Evolutionary conservation across 1,140 invertebrate species (phyloP), one percentile per base, ranked within the genome.

Genomic region (Coelopa frigida): DNA sequence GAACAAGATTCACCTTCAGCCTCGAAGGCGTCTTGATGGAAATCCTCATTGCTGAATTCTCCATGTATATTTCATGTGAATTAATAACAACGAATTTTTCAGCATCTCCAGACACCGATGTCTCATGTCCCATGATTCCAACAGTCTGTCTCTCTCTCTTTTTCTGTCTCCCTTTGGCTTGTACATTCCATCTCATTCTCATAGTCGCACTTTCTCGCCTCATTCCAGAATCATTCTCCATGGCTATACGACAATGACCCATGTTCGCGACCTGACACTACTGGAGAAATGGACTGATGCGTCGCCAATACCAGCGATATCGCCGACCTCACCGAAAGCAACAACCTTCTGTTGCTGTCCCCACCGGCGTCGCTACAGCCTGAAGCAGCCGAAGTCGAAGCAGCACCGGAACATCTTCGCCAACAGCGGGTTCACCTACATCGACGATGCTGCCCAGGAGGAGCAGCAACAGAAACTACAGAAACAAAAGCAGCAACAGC

Each of bases 261-360:
- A 61, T 61, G 62, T 55, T 61, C 62, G 60, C 49, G 63, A 67
- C 50, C 50, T 67, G 57, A 55, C 62, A 56, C 59, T 66, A 53
- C 55, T 66, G 44, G 59, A 63, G 53, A 66, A 67, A 66, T 67
- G 63, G 62, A 53, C 62, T 58, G 62, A 66, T 50, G 62, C 60
- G 62, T 61, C 58, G 51, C 51, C 57, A 57, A 64, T 58, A 46
- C 58, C 56, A 48, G 48, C 59, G 44, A 39, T 11, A 37, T 66
- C 62, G 49, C 62, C 62, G 42, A 66, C 62, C 45, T 66, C 62
- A 36, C 62, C 62, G 41, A 53, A 57, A 24, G 53, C 62, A 45
- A 61, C 65, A 12, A 66, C 65, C 44, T 60, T 66, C 39, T 66
- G 62, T 46, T 66, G 62, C 45, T 66, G 62, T 21, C 62, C 62